Conservation (phyloP, 2,113 vertebrate genomes). For the Melanerpes formicivorus region DNA sequence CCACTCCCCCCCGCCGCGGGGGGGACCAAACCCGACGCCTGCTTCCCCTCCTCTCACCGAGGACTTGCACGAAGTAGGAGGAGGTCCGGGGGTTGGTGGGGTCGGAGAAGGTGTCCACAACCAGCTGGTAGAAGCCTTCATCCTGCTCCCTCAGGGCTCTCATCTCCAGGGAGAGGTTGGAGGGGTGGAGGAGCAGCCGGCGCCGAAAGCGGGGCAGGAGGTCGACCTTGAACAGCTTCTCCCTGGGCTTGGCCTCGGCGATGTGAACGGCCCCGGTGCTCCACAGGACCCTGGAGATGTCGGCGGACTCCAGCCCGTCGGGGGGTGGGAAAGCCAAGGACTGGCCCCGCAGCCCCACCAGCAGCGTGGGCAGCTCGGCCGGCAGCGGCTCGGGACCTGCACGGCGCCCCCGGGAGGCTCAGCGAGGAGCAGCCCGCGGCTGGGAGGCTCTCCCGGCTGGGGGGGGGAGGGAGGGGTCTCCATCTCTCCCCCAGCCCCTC, state of each 20-base stretch:
- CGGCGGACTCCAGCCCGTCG: rapidly evolving
- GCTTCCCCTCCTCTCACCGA: background rate
- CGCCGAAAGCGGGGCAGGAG: rapidly evolving
- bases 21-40: background rate
- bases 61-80: background rate
- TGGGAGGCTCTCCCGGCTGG: too few species aligned
- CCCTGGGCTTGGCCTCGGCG: background rate
- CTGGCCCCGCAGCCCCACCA: background rate
- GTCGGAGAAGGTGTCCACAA: background rate
- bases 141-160: background rate
- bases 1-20: too few species aligned
- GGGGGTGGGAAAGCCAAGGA: background rate
- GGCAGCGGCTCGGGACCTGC: background rate
- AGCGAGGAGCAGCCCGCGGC: too few species aligned
- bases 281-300: background rate
- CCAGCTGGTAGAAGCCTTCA: background rate
- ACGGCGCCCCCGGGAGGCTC: background rate
- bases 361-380: rapidly evolving
- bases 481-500: too few species aligned
- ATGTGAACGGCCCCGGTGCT: background rate
- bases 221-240: rapidly evolving
- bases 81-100: background rate
- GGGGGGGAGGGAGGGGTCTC: background rate
- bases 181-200: background rate
- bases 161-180: background rate